A percentile compares a stretch with the other conserved stretches of the same genome.
Evolutionary conservation across 2,797 vertebrate genomes (phyloP).

Genomic region (Kryptolebias ocellatus): DNA sequence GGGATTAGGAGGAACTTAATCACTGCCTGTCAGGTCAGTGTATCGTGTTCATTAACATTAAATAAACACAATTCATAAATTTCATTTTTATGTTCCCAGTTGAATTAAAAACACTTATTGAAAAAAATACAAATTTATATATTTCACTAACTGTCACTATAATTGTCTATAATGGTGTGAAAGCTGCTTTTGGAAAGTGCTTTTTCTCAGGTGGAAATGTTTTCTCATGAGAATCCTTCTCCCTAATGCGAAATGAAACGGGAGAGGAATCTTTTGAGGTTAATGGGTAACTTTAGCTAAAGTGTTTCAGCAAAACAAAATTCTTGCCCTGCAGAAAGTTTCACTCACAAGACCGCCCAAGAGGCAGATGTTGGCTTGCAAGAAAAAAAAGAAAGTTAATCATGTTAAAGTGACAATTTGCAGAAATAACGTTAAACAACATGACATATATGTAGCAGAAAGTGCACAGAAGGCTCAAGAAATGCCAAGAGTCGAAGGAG

Average conservation of each 20-base stretch:
- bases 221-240: slow-evolving; percentile 49
- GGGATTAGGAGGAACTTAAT: not conserved
- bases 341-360: not conserved
- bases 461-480: too few relatives aligned
- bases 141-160: not conserved
- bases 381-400: not conserved
- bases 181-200: slow-evolving; percentile 6
- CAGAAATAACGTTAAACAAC: not conserved
- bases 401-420: not conserved
- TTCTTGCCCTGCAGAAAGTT: slow-evolving; percentile 4
- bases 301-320: slow-evolving; percentile 22
- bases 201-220: slow-evolving; percentile 45
- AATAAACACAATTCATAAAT: not conserved
- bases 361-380: not conserved
- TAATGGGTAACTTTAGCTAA: slow-evolving; percentile 31
- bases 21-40: slow-evolving; percentile 6
- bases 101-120: too few relatives aligned
- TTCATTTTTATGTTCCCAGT: too few relatives aligned
- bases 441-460: too few relatives aligned
- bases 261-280: not conserved
- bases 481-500: too few relatives aligned
- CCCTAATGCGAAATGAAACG: slow-evolving; percentile 29
- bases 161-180: not conserved
- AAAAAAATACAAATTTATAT: too few relatives aligned
- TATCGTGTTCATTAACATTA: not conserved